Evolutionary conservation across 2,113 vertebrate genomes (phyloP).

Genomic region (Ptilorrhoa leucosticta): DNA sequence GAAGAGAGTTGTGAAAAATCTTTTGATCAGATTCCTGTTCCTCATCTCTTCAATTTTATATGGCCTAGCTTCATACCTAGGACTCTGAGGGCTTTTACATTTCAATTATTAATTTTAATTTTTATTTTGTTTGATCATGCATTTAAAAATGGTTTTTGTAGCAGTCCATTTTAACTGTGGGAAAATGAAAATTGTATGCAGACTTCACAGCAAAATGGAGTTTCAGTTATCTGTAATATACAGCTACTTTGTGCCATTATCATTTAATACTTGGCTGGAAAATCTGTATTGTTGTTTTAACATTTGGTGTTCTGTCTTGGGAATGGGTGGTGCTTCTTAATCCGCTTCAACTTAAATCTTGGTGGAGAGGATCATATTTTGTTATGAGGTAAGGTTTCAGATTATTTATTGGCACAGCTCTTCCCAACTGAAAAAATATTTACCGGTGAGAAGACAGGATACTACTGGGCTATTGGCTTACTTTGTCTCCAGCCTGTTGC

Average conservation of each 20-base stretch:
- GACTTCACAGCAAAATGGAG: not conserved
- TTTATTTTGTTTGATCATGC: not conserved
- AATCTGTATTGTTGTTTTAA: slow-evolving; percentile 51
- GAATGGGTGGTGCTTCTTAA: slow-evolving; percentile 61
- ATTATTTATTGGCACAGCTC: slow-evolving; percentile 51
- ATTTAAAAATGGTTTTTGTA: not conserved
- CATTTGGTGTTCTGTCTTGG: slow-evolving; percentile 58
- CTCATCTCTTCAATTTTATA: not conserved
- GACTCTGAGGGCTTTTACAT: not conserved
- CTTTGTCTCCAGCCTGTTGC: not conserved
- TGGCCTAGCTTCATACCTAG: not conserved
- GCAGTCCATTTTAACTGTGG: not conserved
- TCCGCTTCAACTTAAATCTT: slow-evolving; percentile 52
- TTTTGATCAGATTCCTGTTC: not conserved
- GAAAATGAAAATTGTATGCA: not conserved
- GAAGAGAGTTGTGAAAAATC: not conserved
- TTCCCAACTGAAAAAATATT: slow-evolving; percentile 56
- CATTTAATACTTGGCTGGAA: not conserved
- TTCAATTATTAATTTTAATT: not conserved
- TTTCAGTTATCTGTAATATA: not conserved
- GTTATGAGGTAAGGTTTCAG: slow-evolving; percentile 65
- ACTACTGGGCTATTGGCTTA: slow-evolving; percentile 7
- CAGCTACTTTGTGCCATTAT: not conserved
- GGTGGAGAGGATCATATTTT: slow-evolving; percentile 54
- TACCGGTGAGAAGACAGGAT: not conserved